Evolutionary conservation across 2,113 vertebrate species (phyloP), one percentile per base, ranked within the genome.

Genomic region (Pungitius pungitius): DNA sequence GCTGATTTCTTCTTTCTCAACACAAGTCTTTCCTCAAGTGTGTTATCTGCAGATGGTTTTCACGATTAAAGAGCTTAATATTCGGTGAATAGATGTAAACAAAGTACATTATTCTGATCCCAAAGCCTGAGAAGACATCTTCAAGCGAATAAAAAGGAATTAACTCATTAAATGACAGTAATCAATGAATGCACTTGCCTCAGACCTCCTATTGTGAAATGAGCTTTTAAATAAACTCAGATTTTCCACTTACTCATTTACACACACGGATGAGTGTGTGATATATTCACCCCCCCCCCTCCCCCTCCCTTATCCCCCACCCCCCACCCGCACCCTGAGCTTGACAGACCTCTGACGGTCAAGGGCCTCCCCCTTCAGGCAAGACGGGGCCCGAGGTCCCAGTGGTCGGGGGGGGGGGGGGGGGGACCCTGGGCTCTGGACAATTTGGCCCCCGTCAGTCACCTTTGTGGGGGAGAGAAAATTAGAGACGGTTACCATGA

Each of bases 391-490:
- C 55, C 42, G 24, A 56, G 24, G 64, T 70, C 59, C 51, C 60
- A 4, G 55, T 62, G 75, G 42, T 78, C 59, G 56, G 15, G 61
- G 40, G 1, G 56, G 15, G 61, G 40, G 1, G 33, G 30, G 30
- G 56, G 15, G 61, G 40, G 1, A 37, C 60, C 0, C 9, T 30
- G 59, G 69, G 56, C 66, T 26, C 47, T 2, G 26, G 22, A 47
- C 58, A 14, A 59, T 39, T 2, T 51, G 58, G 35, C 61, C 58
- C n/a, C 0, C 0, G 15, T 62, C 57, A 58, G 39, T 37, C 20
- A 58, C 73, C 63, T 80, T 61, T 65, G 35, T 63, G 56, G 55
- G 52, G 57, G 56, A 62, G 27, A 42, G 39, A 52, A 76, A 83
- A 85, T 73, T 37, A 76, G 42, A 58, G 54, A 52, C 35, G 71